These are phyloP conservation scores for Hippocampus kuda DNA, from an alignment of 2,797 vertebrate species.

Conservation along the genomic window DNA sequence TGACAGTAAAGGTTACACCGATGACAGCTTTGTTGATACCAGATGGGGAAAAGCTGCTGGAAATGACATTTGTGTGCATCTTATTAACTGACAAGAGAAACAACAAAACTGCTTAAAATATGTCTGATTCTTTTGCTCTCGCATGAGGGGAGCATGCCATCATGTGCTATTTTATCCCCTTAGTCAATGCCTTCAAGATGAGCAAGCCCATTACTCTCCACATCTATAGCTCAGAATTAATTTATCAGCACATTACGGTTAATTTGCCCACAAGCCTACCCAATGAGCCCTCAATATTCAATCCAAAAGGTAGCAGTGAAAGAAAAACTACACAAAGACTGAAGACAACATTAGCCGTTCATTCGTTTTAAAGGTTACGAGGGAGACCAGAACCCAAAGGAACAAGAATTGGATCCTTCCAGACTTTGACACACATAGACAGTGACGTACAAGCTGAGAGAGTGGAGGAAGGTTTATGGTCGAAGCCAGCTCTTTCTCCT, in stretches of 20 bases:
- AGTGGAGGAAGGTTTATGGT: slow-evolving; percentile 13
- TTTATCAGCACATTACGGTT: slow-evolving; percentile 34
- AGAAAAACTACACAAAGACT: background rate
- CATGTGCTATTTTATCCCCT: slow-evolving; percentile 17
- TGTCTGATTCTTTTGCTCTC: slow-evolving; percentile 12
- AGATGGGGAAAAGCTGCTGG: slow-evolving; percentile 16
- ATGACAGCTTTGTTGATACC: slow-evolving; percentile 16
- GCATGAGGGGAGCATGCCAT: slow-evolving; percentile 12
- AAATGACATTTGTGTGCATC: slow-evolving; percentile 15
- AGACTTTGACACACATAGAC: slow-evolving; percentile 50
- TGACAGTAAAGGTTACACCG: slow-evolving; percentile 1
- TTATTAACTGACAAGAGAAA: slow-evolving; percentile 27
- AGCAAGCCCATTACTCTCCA: slow-evolving; percentile 23
- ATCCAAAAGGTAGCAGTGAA: slow-evolving; percentile 31
- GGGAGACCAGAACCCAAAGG: slow-evolving; percentile 41
- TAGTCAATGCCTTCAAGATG: slow-evolving; percentile 19
- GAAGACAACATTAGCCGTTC: slow-evolving; percentile 34
- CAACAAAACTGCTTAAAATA: slow-evolving; percentile 19
- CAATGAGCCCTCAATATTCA: slow-evolving; percentile 41
- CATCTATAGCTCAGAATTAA: slow-evolving; percentile 32
- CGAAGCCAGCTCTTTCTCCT: slow-evolving; percentile 22
- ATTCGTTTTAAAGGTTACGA: slow-evolving; percentile 57
- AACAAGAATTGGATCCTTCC: slow-evolving; percentile 31
- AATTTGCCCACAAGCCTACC: slow-evolving; percentile 36
- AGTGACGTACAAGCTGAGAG: slow-evolving; percentile 38